Percentiles rank a stretch among this genome's conserved stretches.
Conservation (phyloP, 2,797 vertebrate genomes). For the Natrix natrix region DNA sequence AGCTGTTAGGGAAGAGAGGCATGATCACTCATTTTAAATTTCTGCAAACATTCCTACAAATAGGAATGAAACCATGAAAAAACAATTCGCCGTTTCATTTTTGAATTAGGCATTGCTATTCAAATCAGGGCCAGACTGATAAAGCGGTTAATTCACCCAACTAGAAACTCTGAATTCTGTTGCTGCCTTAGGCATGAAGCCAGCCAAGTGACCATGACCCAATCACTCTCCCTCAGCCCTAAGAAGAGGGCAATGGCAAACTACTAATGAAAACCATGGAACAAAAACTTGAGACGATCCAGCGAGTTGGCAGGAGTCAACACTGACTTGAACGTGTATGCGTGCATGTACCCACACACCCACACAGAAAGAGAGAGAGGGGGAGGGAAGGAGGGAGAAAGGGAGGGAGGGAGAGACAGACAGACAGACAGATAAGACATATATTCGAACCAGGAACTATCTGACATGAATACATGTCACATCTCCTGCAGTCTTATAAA, state of each 20-base stretch:
- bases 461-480: too few relatives aligned
- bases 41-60: background rate
- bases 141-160: background rate
- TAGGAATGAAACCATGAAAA: background rate
- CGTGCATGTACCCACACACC: too few relatives aligned
- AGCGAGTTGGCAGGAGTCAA: background rate
- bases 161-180: background rate
- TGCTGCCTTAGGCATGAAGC: background rate
- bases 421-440: background rate
- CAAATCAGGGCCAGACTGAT: background rate
- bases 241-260: background rate
- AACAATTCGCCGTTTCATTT: background rate
- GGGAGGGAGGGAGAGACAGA: too few relatives aligned
- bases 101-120: background rate
- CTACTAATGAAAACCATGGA: background rate
- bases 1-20: background rate
- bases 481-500: background rate
- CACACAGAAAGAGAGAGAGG: too few relatives aligned
- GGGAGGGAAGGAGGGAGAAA: too few relatives aligned
- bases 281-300: background rate
- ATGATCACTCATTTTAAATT: background rate
- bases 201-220: background rate
- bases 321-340: background rate
- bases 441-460: background rate
- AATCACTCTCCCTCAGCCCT: background rate